Conservation (phyloP, 2,797 vertebrate species). For the Agapornis canus region DNA sequence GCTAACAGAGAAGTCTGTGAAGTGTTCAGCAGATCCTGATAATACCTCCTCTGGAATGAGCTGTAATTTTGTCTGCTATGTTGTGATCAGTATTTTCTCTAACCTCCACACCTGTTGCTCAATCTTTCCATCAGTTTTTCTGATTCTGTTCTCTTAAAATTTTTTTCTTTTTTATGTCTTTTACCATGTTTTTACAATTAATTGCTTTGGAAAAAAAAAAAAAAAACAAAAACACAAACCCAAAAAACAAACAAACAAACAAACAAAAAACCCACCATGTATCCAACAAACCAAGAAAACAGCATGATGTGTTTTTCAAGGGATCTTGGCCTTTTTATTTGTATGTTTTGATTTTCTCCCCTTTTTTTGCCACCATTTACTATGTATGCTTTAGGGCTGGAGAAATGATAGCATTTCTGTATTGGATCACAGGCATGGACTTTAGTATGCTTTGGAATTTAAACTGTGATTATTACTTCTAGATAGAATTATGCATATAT, state of each 20-base stretch:
- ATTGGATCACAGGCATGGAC: not conserved
- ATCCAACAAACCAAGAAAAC: not conserved
- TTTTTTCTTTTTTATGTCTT: not conserved
- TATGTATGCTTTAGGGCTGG: not conserved
- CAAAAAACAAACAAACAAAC: no score
- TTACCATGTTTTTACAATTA: not conserved
- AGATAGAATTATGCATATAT: not conserved
- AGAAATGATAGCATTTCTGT: not conserved
- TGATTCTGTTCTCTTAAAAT: not conserved
- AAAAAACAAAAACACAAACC: no score
- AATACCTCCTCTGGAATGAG: not conserved
- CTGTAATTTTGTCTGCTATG: not conserved
- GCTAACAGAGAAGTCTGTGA: not conserved
- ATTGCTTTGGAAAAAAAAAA: not conserved
- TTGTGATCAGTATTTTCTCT: not conserved
- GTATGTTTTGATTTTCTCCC: not conserved
- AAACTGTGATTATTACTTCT: not conserved
- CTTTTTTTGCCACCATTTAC: not conserved
- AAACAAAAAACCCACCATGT: rapidly evolving
- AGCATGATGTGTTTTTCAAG: not conserved
- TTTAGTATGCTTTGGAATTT: not conserved
- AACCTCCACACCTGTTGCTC: not conserved
- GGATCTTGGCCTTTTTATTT: not conserved
- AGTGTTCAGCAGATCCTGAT: not conserved
- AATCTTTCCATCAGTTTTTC: not conserved